Evolutionary conservation across 64 coral and sea anemone species (phyloP), one percentile per base, ranked within the genome.

Genomic region (Montipora sp.): DNA sequence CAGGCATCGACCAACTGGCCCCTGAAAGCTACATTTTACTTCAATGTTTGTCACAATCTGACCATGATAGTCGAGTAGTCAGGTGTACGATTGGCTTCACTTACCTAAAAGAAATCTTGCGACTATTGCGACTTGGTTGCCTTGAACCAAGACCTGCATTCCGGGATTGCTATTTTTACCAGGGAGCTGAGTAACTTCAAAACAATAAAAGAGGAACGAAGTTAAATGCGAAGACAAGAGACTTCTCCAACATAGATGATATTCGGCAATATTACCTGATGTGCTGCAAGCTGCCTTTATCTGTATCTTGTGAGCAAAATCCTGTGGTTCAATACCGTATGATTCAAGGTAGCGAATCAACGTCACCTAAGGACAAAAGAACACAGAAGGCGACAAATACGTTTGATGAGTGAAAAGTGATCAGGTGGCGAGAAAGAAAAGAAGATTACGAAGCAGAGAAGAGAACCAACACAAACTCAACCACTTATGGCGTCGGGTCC

Each of bases 241-340:
- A 27, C 36, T 36, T 36, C 27, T 36, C 27, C 27, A 36, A 36
- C 27, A 36, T 36, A 36, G 27, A 36, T 1, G 27, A 36, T 36
- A 36, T 36, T 36, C 1, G 27, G 27, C 53, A 3, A 24, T 18
- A 49, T 89, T 78, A 98, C 96, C 96, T 90, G 96, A 88, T 4
- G 98, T 99, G 58, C 98, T 99, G 46, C 87, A 89, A 2, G 98
- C 98, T 22, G 98, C 98, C 77, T 91, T 96, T 5, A 99, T 80
- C 80, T 99, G 94, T 51, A 99, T 23, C 48, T 89, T 96, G 50
- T 99, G 98, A 80, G 98, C 94, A 71, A 99, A 99, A 69, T 99
- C 92, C 49, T 93, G 94, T 3, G 94, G 92, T 48, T 94, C 94
- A 53, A 99, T 94, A 5, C 98, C 94, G 48, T 94, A 99, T 12